Conservation (phyloP, 1,140 invertebrate species). For the Brachionus rubens region DNA sequence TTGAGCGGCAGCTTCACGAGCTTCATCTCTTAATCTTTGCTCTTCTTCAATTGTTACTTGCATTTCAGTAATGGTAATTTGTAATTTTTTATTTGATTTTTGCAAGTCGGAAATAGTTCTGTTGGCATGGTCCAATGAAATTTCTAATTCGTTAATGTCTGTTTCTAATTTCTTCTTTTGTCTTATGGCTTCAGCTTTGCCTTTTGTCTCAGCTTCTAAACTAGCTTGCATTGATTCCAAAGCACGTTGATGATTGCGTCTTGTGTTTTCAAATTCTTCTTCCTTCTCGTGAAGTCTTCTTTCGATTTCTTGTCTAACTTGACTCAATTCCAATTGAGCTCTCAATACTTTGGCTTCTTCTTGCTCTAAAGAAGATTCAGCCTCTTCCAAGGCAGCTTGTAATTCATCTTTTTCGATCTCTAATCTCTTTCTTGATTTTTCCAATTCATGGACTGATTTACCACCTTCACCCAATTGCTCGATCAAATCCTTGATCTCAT, state of each 20-base stretch:
- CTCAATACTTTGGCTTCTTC: conserved; percentile 70
- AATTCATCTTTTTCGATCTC: conserved; percentile 99
- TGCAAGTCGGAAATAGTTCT: conserved; percentile 90
- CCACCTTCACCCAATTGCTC: conserved; percentile 98
- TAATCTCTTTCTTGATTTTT: conserved; percentile 92
- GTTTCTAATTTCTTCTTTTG: conserved; percentile 97
- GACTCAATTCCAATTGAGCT: conserved; percentile 90
- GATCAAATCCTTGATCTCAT: conserved; percentile 73
- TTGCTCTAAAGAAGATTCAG: conserved; percentile 95
- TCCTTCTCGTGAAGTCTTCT: conserved; percentile 93
- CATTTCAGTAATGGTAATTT: conserved; percentile 69
- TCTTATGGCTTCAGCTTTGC: conserved; percentile 95
- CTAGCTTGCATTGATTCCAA: conserved; percentile 99
- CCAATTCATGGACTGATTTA: conserved; percentile 83
- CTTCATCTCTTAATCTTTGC: conserved; percentile 90
- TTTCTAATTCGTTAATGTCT: conserved; percentile 98
- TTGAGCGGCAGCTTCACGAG: conserved; percentile 89
- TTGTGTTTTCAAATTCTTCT: conserved; percentile 98
- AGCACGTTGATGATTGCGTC: conserved; percentile 92
- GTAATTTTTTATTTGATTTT: conserved; percentile 96
- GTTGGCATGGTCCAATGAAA: conserved; percentile 77
- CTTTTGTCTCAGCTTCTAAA: conserved; percentile 96
- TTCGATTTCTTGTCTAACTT: conserved; percentile 96
- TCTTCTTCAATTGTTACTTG: conserved; percentile 88
- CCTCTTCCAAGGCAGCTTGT: conserved; percentile 95